phyloP scores from a whole-genome alignment of 2,888 invertebrate species.

The Parnassius orleans region DNA sequence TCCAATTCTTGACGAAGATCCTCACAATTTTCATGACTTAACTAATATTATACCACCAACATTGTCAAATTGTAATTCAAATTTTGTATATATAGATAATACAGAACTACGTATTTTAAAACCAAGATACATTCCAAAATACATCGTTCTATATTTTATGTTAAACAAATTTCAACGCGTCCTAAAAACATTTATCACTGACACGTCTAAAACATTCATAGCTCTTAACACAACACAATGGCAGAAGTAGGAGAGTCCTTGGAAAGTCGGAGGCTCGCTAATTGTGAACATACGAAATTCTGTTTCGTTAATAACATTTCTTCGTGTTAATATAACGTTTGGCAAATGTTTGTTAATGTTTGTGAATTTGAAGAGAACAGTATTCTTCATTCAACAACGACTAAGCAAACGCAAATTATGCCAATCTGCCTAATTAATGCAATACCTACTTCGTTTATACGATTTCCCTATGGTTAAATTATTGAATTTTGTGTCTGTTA shows the following conservation, averaged over 20 bases:
- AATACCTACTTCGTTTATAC: too few species aligned
- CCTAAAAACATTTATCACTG: conserved; percentile 16
- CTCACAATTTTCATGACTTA: too few species aligned
- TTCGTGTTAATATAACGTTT: conserved; percentile 3
- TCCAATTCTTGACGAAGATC: too few species aligned
- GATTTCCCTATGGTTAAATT: too few species aligned
- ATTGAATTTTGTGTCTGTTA: too few species aligned
- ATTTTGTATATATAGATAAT: too few species aligned
- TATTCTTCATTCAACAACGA: not conserved
- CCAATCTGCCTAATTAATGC: too few species aligned
- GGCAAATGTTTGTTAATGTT: not conserved
- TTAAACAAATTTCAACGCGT: not conserved
- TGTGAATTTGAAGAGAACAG: not conserved
- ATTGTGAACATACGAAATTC: conserved; percentile 37
- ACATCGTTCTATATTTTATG: not conserved
- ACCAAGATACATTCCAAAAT: too few species aligned
- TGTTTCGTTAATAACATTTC: conserved; percentile 25
- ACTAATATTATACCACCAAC: too few species aligned
- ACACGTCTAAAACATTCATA: conserved; percentile 28
- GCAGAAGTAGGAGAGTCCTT: conserved; percentile 60
- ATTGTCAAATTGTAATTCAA: too few species aligned
- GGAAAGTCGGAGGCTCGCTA: conserved; percentile 50
- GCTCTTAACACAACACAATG: conserved; percentile 27
- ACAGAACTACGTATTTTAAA: too few species aligned
- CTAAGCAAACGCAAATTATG: too few species aligned